Evolutionary conservation across 2,113 vertebrate species (phyloP), one percentile per base, ranked within the genome.

Genomic region (Silurus meridionalis): DNA sequence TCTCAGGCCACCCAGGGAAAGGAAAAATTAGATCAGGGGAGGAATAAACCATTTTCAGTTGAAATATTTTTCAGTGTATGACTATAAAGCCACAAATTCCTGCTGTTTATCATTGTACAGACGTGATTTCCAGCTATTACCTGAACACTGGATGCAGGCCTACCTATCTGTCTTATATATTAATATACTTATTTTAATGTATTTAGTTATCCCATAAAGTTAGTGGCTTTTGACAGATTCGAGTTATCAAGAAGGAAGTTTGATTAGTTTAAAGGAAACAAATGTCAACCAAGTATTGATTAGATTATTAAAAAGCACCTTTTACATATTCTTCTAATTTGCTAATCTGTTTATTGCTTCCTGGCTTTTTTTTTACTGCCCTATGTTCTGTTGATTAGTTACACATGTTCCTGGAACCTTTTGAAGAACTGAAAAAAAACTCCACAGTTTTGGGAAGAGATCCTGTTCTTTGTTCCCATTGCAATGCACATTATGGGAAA

Each of bases 1-100:
- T 71, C 58, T 37, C 37, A 86, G 85, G 85, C 77, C 85, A 86
- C 78, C 64, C 64, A 86, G 53, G 8, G 53, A 71, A 61, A 8
- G 72, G 77, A 53, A 80, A 37, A 86, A 57, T 81, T 55, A 72
- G 23, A 37, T 57, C 23, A 57, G 60, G 3, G 60, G 60, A 63
- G 60, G 6, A 64, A 64, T 71, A 46, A 83, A 57, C 14, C 15
- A 37, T 19, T 82, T 69, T 37, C 50, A 60, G n/a, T n/a, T 28
- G 10, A 28, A 69, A 57, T 25, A 55, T 25, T 17, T 83, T 83
- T 71, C n/a, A 58, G 52, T 46, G 69, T 48, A 48, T 72, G 6
- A 46, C 7, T 48, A 48, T 17, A 48, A 72, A 48, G 17, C 14
- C 15, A 72, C 67, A 71, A 2, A 15, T 15, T 69, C 13, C 28